phyloP scores from a whole-genome alignment of 1,140 invertebrate genomes.

The Philopotamus ludificatus region DNA sequence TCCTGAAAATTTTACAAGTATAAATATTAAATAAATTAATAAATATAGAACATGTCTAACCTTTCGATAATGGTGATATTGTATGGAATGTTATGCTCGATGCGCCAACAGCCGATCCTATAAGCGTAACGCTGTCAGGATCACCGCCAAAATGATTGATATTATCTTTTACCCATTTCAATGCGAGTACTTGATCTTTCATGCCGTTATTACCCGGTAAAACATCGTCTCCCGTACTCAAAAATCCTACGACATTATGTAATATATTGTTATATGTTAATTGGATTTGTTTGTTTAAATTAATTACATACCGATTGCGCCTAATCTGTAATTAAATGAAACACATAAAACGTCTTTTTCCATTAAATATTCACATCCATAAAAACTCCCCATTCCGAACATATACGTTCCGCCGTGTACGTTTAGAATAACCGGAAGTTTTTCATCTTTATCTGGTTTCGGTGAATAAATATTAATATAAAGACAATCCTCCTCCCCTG shows the following conservation, averaged over 20 bases:
- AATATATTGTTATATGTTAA: too few species aligned
- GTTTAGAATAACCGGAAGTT: conserved; percentile 57
- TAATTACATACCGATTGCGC: conserved; percentile 56
- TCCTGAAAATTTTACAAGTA: neutral
- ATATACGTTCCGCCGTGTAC: conserved; percentile 63
- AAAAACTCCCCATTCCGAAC: conserved; percentile 54
- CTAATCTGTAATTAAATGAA: conserved; percentile 65
- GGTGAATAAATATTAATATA: conserved; percentile 57
- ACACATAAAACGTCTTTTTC: conserved; percentile 61
- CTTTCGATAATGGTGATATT: conserved; percentile 56
- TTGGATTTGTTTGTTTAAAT: neutral
- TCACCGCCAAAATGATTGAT: conserved; percentile 61
- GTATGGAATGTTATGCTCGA: conserved; percentile 66
- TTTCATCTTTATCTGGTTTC: conserved; percentile 44
- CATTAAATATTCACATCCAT: conserved; percentile 60
- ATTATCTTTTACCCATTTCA: conserved; percentile 64
- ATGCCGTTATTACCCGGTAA: conserved; percentile 64
- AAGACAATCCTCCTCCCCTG: conserved; percentile 59
- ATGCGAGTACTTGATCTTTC: conserved; percentile 64
- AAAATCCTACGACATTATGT: conserved; percentile 55
- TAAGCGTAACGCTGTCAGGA: conserved; percentile 56
- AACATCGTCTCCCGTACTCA: conserved; percentile 58
- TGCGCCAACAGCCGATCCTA: conserved; percentile 60
- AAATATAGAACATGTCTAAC: conserved; percentile 39
- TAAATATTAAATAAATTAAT: neutral